Percentiles rank a stretch among this genome's conserved stretches.
Conservation (phyloP, 53 echinoderm and acorn worm species). For the Patiria pectinifera region DNA sequence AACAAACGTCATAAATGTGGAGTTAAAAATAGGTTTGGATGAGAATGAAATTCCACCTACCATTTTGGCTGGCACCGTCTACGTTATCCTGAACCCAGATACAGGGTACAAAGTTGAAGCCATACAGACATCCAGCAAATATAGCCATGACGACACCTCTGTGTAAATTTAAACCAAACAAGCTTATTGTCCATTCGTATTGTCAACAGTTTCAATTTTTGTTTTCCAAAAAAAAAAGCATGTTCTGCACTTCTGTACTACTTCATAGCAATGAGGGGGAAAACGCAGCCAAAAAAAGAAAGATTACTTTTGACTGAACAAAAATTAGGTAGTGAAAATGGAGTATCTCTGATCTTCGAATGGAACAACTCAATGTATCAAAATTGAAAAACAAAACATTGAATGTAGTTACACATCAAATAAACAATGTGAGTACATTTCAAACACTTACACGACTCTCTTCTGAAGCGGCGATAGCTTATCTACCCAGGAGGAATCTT, state of each 20-base stretch:
- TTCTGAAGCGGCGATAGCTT: constrained; percentile 75
- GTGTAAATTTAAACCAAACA: not conserved
- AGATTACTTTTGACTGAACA: too few relatives aligned
- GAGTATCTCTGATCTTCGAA: too few relatives aligned
- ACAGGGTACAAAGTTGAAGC: constrained; percentile 95
- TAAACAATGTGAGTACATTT: not conserved
- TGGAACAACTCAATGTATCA: too few relatives aligned
- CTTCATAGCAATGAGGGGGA: too few relatives aligned
- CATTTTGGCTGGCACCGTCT: constrained; percentile 79
- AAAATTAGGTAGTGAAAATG: too few relatives aligned
- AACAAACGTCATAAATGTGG: too few relatives aligned
- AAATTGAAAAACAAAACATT: too few relatives aligned
- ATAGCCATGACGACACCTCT: constrained; percentile 79
- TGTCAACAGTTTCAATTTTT: too few relatives aligned
- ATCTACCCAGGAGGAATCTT: constrained; percentile 91
- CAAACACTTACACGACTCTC: constrained; percentile 78
- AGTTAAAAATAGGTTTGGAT: not conserved
- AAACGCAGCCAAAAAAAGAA: too few relatives aligned
- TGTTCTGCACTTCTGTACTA: too few relatives aligned
- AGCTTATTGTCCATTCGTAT: too few relatives aligned
- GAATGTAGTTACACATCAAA: not conserved
- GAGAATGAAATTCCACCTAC: constrained; percentile 48
- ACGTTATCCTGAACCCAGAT: constrained; percentile 91
- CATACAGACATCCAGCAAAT: constrained; percentile 83
- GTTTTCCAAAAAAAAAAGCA: too few relatives aligned